These are phyloP conservation scores for human DNA, from an alignment of 2,113 vertebrate species.

Conservation along the genomic window GRCh38 chr15:88418501-88419000, in stretches of 20 bases:
- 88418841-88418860: neutral
- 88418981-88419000: constrained; percentile 4
- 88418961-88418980: neutral
- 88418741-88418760: neutral
- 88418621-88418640: neutral
- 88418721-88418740: neutral
- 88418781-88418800: neutral
- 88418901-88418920: neutral
- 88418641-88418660: neutral
- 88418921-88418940: neutral
- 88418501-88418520: neutral
- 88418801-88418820: neutral
- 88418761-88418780: neutral
- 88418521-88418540: neutral
- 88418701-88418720: neutral
- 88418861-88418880: neutral
- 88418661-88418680: neutral
- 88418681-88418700: neutral
- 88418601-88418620: neutral
- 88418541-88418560: neutral
- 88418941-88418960: neutral
- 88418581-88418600: too few species aligned
- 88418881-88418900: neutral
- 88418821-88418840: neutral
- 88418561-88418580: too few species aligned